Conservation (phyloP, 1,140 invertebrate genomes). For the Cyrtorhinus lividipennis region DNA sequence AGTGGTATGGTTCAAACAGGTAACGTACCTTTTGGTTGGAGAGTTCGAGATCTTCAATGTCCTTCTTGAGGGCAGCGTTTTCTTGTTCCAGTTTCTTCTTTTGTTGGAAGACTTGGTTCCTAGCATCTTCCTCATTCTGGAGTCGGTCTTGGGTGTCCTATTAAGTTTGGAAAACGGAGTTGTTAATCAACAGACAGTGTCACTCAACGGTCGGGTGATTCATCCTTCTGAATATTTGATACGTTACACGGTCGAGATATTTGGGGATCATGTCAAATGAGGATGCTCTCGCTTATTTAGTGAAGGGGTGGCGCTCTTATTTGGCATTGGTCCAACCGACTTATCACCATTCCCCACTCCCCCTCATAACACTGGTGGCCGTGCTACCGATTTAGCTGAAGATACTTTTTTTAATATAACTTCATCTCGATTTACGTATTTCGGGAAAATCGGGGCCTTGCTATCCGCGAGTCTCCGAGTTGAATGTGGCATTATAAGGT, state of each 20-base stretch:
- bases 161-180: neutral
- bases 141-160: constrained; percentile 92
- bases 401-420: neutral
- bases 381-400: neutral
- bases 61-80: constrained; percentile 84
- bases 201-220: neutral
- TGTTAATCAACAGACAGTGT: neutral
- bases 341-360: neutral
- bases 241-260: constrained; percentile 2
- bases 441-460: neutral
- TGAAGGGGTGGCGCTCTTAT: neutral
- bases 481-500: neutral
- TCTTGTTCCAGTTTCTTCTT: constrained; percentile 96
- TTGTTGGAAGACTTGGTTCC: constrained; percentile 75
- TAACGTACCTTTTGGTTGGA: constrained; percentile 61
- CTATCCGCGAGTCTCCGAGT: neutral
- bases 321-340: constrained; percentile 2
- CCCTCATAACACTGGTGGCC: constrained; percentile 4
- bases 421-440: constrained; percentile 1
- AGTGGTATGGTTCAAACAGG: neutral
- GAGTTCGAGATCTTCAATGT: constrained; percentile 89
- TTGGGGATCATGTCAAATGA: constrained; percentile 7
- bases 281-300: neutral
- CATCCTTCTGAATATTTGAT: neutral
- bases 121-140: constrained; percentile 87